Base-by-base conservation (phyloP, 2,797 vertebrate species). In the Lepilemur septentrionalis region DNA sequence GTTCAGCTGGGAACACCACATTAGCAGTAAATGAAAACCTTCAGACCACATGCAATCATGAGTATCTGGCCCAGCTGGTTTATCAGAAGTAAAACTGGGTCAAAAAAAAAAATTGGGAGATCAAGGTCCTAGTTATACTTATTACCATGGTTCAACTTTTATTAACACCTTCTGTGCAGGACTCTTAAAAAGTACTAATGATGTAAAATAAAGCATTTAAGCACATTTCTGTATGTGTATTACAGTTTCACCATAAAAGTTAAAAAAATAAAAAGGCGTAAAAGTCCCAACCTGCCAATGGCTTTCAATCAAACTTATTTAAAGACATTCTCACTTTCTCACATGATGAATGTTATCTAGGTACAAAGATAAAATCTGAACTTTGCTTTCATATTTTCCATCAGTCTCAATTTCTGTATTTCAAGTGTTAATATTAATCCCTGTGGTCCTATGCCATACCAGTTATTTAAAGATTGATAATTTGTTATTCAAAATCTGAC, bases 241-340 rank as follows among this genome's bases (percentile, higher is more conserved):
- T 50, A 38, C 3, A 48, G 52, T 93, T 73, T 57, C 35, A 82
- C 4, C 78, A 41, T 50, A 79, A 46, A 80, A 55, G 7, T 41
- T 69, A 38, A 38, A 25, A 90, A 82, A 76, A 20, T 43, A 35
- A 52, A 83, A 92, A 61, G 30, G 35, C 32, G 78, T 76, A n/a
- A 38, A 59, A 67, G 13, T 46, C 15, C 25, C 30, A 63, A 79
- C 7, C 41, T 48, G 50, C 59, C 65, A 85, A 73, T 25, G 20
- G 32, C 73, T 93, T 95, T 80, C 41, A 88, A 91, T 69, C 38
- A 94, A 95, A 22, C 65, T 76, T 89, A 35, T 32, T 65, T 83
- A 70, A 86, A 87, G 70, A 89, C 35, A 78, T 11, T 84, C 43
- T 84, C 20, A 76, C 70, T 84, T 81, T 59, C n/a, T 79, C n/a